Evolutionary conservation across 1,140 invertebrate species (phyloP), one percentile per base, ranked within the genome.

Genomic region (Pectinophora gossypiella): DNA sequence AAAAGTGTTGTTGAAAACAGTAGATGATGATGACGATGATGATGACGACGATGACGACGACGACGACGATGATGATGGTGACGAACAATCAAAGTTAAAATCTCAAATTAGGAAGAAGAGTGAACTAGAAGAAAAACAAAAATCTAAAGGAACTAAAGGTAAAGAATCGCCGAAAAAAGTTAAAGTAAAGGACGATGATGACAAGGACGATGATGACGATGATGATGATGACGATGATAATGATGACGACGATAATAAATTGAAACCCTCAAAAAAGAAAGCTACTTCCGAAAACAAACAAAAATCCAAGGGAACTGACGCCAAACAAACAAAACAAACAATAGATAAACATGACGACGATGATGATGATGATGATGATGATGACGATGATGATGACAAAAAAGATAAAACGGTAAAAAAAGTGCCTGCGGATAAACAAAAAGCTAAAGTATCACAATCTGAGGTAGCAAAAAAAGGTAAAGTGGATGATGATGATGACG

Each of bases 311-410:
- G n/a, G n/a, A n/a, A n/a, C n/a, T n/a, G n/a, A n/a, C n/a, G n/a
- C n/a, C n/a, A n/a, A n/a, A n/a, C n/a, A n/a, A 45, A 20, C 20
- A 52, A 21, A 23, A 46, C 19, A 46, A 54, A 50, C 6, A 18
- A 38, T 50, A 42, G n/a, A 40, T 32, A 32, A 50, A 35, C 38
- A 22, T 44, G 53, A 59, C 47, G 55, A 51, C 45, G 57, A 64
- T 19, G 50, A 62, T 46, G 55, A 56, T 6, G 52, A 68, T 51
- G 60, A 64, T 15, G 60, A 68, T 48, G 61, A 69, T 48, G 56
- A 73, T 12, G 54, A 65, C 19, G 61, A 66, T 27, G 60, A 67
- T 3, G 59, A 65, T 36, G n/a, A n/a, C 27, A 16, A 48, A 40
- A 43, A 36, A 51, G 19, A 35, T 10, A 48, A 42, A 44, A 44